Evolutionary conservation across 2,888 invertebrate species (phyloP), one percentile per base, ranked within the genome.

Genomic region (Noctua janthe): DNA sequence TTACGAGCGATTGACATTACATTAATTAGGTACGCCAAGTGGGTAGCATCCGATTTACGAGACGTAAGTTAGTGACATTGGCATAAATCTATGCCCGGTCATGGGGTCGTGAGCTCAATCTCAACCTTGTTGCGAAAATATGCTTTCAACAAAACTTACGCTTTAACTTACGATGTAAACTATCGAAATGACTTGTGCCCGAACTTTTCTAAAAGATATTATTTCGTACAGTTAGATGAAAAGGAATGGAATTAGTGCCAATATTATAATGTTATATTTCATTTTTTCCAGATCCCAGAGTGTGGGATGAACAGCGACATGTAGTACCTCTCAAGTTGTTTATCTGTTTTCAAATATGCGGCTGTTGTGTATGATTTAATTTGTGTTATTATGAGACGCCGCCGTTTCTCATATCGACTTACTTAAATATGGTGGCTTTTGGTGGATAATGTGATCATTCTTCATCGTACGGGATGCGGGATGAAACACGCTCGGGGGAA

Each of bases 381-480:
- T 47, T 62, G 17, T 43, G 23, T 64, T 43, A 43, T 59, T 62
- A 10, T 43, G n/a, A 62, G 20, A 56, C 54, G 39, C 11, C 29
- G 1, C 20, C 35, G 23, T 20, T 71, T 70, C 66, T 43, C 47
- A 15, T 47, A 47, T 59, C 23, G 47, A 39, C 29, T 49, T 29
- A 69, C 39, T 59, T 51, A 62, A 71, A 47, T 54, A 59, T 67
- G 29, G 35, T 35, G 39, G 35, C 13, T 47, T 71, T 78, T n/a
- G 43, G 35, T 47, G 10, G 35, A 56, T 74, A 72, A 56, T 56
- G 56, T 59, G 20, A 76, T 43, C n/a, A 74, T 71, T 76, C 67
- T 84, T 81, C 74, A 74, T 6, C n/a, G 47, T 29, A 62, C 13
- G 66, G 39, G 17, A 62, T 59, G 62, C 20, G 71, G 39, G 43